Conservation (phyloP, 2,113 vertebrate genomes). For the Piaya cayana region DNA sequence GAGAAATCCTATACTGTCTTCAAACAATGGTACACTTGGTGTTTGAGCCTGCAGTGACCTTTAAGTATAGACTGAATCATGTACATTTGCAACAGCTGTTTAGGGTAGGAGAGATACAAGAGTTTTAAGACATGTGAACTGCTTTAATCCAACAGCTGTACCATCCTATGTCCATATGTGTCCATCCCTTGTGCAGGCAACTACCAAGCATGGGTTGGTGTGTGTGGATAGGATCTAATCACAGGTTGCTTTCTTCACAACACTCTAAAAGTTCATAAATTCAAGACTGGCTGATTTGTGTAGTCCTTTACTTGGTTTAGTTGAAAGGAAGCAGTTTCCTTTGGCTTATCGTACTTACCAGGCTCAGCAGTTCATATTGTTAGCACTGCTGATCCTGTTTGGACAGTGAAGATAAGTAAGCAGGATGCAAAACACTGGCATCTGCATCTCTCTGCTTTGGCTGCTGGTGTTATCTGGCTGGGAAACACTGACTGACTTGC, state of each 20-base stretch:
- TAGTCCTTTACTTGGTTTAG: conserved; percentile 31
- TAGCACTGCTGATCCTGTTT: conserved; percentile 54
- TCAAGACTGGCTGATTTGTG: neutral
- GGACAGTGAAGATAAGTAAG: conserved; percentile 30
- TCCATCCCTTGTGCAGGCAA: neutral
- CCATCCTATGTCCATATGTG: neutral
- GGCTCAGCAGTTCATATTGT: conserved; percentile 68
- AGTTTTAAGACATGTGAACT: rapidly evolving
- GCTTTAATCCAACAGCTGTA: neutral
- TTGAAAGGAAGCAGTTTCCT: conserved; percentile 47
- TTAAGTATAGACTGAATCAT: neutral
- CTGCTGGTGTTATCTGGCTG: neutral
- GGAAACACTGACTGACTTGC: neutral
- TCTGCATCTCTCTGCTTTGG: neutral
- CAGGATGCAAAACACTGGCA: conserved; percentile 10
- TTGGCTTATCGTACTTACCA: conserved; percentile 43
- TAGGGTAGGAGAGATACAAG: neutral
- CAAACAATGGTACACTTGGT: neutral
- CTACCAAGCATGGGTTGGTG: neutral
- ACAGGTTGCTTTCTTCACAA: neutral
- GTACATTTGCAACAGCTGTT: neutral
- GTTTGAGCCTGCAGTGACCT: neutral
- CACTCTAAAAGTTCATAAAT: neutral
- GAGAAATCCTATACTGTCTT: neutral
- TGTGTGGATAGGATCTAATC: neutral